Conservation (phyloP, 2,888 invertebrate genomes). For the Protula sp. region DNA sequence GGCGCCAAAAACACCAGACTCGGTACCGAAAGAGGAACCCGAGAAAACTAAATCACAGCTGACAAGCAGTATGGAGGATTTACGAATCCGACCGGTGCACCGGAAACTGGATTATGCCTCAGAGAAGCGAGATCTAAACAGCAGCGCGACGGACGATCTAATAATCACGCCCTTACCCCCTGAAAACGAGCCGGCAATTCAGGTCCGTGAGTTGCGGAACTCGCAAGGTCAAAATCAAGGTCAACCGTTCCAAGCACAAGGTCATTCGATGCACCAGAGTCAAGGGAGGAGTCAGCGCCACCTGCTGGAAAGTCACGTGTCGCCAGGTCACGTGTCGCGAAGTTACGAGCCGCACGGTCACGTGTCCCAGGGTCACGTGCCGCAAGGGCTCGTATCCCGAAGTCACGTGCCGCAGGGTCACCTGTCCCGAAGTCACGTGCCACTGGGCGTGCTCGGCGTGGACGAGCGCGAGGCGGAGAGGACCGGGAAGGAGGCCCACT, state of each 20-base stretch:
- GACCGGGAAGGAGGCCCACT: slow-evolving; percentile 45
- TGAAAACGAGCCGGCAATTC: background rate
- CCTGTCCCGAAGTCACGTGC: too few relatives aligned
- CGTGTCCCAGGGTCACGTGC: too few relatives aligned
- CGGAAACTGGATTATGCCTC: slow-evolving; percentile 17
- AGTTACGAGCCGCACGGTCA: too few relatives aligned
- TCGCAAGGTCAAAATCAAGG: background rate
- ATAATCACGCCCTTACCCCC: too few relatives aligned
- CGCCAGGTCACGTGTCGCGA: too few relatives aligned
- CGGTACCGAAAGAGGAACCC: too few relatives aligned
- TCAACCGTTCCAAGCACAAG: background rate
- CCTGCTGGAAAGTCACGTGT: too few relatives aligned
- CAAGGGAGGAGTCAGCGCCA: background rate
- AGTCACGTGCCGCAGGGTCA: too few relatives aligned
- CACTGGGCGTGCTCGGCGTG: background rate
- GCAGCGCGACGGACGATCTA: too few relatives aligned
- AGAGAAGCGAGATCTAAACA: too few relatives aligned
- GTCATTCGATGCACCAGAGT: background rate
- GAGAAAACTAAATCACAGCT: background rate
- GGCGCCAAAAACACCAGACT: too few relatives aligned
- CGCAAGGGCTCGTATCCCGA: too few relatives aligned
- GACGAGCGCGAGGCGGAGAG: slow-evolving; percentile 22
- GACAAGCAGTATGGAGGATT: slow-evolving; percentile 20
- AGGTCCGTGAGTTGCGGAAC: background rate
- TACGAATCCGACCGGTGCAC: slow-evolving; percentile 14